Evolutionary conservation across 2,113 vertebrate species (phyloP).

Genomic region (Pogonocichla stellata): DNA sequence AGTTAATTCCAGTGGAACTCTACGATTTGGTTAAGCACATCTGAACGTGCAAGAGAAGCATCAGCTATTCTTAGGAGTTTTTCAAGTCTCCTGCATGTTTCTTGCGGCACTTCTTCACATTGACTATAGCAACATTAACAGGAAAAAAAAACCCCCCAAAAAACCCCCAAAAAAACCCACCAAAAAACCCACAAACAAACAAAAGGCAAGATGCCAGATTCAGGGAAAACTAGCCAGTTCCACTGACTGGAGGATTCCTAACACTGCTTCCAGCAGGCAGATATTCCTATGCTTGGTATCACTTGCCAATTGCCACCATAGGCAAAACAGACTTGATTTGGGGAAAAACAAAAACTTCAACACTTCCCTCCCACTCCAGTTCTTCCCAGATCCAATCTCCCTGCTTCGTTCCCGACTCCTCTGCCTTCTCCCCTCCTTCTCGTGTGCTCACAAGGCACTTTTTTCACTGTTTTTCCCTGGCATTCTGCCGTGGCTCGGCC

Average conservation of each 20-base stretch:
- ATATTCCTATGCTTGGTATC: not conserved
- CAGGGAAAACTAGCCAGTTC: not conserved
- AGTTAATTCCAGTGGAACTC: not conserved
- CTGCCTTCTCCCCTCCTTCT: not conserved
- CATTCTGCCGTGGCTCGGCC: not conserved
- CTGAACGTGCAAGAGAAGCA: not conserved
- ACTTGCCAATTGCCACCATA: not conserved
- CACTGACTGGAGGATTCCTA: not conserved
- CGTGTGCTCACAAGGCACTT: too few species aligned
- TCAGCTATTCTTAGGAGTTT: not conserved
- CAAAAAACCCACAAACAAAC: too few species aligned
- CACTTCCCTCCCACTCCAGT: not conserved
- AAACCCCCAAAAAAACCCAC: too few species aligned
- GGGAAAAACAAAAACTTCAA: not conserved
- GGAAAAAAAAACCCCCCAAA: not conserved
- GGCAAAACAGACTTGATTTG: not conserved
- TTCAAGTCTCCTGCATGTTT: not conserved
- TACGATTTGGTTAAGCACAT: not conserved
- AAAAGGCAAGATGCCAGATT: not conserved
- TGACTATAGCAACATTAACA: not conserved
- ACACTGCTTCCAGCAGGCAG: not conserved
- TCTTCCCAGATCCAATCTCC: not conserved
- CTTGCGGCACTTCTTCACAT: not conserved
- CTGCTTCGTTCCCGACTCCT: rapidly evolving
- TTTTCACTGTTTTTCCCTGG: not conserved